Evolutionary conservation across 1,140 invertebrate genomes (phyloP).

Genomic region (Drosophila nannoptera): DNA sequence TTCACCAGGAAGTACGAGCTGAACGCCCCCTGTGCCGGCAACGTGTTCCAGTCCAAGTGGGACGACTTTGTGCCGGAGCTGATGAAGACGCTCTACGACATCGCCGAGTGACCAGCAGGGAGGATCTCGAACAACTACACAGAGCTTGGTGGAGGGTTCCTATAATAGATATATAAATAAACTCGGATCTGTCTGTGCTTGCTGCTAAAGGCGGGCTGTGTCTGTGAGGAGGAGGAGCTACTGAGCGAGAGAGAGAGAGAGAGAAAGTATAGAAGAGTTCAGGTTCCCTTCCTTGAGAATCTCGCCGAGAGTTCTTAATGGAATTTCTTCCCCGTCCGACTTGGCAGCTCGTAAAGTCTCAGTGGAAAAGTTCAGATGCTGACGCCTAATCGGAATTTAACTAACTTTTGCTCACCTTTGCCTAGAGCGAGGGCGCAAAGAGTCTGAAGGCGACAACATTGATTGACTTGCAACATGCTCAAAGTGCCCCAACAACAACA

Average conservation of each 20-base stretch:
- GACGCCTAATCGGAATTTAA: conserved; percentile 42
- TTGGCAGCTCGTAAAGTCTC: conserved; percentile 4
- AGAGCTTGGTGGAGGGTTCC: conserved; percentile 16
- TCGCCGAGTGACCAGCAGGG: conserved; percentile 24
- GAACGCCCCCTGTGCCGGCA: conserved; percentile 89
- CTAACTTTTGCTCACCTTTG: conserved; percentile 38
- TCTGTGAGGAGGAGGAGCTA: too few species aligned
- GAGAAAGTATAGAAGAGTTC: too few species aligned
- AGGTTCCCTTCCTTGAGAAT: too few species aligned
- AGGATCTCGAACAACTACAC: not conserved
- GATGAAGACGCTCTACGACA: conserved; percentile 55
- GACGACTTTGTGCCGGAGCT: conserved; percentile 91
- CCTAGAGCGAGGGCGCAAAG: not conserved
- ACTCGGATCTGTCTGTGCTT: too few species aligned
- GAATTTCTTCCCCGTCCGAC: not conserved
- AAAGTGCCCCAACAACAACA: conserved; percentile 31
- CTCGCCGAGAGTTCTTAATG: too few species aligned
- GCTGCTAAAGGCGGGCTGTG: too few species aligned
- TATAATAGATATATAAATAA: not conserved
- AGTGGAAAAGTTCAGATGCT: conserved; percentile 4
- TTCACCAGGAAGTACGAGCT: conserved; percentile 86
- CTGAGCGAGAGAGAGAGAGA: too few species aligned
- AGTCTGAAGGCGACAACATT: conserved; percentile 20
- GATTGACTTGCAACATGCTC: conserved; percentile 66
- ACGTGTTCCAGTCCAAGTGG: conserved; percentile 92